Evolutionary conservation across 2,797 vertebrate genomes (phyloP).

Genomic region (Meriones psammophilus): DNA sequence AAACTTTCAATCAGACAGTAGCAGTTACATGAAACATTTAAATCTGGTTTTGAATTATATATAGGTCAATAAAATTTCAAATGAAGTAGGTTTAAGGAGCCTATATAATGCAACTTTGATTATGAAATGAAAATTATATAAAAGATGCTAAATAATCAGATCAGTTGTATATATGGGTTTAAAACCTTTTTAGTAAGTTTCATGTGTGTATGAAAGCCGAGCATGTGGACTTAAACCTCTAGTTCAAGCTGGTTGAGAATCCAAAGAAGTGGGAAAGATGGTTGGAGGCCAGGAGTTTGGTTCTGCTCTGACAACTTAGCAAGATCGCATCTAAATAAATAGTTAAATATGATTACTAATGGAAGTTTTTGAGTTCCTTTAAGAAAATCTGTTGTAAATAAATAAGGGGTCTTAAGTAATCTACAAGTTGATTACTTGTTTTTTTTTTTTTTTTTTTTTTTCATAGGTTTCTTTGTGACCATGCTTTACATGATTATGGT

Average conservation of each 20-base stretch:
- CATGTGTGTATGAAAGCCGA: conserved; percentile 10
- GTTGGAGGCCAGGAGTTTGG: background rate
- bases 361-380: conserved; percentile 18
- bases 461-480: background rate
- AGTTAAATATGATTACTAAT: background rate
- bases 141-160: conserved; percentile 33
- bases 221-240: no score
- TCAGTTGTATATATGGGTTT: background rate
- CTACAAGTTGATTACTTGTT: background rate
- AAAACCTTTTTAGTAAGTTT: conserved; percentile 23
- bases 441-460: background rate
- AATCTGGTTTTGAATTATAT: conserved; percentile 41
- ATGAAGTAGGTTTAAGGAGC: conserved; percentile 31
- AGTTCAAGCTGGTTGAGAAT: background rate
- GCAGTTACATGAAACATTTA: conserved; percentile 44
- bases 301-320: background rate
- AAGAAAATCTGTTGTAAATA: conserved; percentile 6
- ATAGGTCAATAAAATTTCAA: conserved; percentile 46
- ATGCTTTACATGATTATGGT: background rate
- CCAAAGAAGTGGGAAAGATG: background rate
- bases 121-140: conserved; percentile 53
- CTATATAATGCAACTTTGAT: conserved; percentile 53
- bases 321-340: background rate
- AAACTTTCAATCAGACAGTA: conserved; percentile 39
- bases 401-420: background rate